phyloP scores from a whole-genome alignment of 2,113 vertebrate species.

The Caranx ignobilis region DNA sequence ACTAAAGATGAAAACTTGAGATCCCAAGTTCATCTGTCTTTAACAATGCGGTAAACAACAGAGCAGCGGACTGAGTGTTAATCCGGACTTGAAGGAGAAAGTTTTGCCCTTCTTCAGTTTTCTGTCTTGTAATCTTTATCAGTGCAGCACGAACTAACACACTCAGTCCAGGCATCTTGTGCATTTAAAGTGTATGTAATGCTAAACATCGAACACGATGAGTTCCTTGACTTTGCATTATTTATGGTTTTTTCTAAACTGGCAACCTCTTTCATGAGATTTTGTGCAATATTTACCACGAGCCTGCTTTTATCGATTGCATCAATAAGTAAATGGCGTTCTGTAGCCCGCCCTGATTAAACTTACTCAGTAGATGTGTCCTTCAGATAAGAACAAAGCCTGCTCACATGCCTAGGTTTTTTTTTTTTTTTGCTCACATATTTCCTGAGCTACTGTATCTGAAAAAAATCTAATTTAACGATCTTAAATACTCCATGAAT shows the following conservation, averaged over 20 bases:
- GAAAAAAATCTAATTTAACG: conserved; percentile 26
- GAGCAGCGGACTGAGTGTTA: conserved; percentile 37
- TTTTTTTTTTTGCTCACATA: conserved; percentile 10
- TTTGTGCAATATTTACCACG: conserved; percentile 77
- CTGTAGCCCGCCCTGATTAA: conserved; percentile 41
- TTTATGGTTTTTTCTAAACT: conserved; percentile 67
- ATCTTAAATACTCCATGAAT: conserved; percentile 45
- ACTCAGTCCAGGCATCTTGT: conserved; percentile 45
- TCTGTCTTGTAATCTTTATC: conserved; percentile 61
- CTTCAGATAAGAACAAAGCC: conserved; percentile 54
- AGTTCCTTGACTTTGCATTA: conserved; percentile 40
- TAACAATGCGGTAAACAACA: conserved; percentile 54
- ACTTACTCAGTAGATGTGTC: conserved; percentile 25
- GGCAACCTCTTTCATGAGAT: conserved; percentile 67
- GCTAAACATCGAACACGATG: conserved; percentile 13
- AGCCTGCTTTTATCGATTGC: conserved; percentile 68
- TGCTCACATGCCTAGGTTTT: conserved; percentile 13
- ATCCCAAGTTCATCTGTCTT: conserved; percentile 50
- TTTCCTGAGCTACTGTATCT: conserved; percentile 9
- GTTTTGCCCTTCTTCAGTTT: conserved; percentile 47
- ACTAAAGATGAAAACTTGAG: conserved; percentile 53
- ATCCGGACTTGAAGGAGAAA: conserved; percentile 40
- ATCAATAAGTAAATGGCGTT: conserved; percentile 58
- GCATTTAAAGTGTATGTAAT: conserved; percentile 72
- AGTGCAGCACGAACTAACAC: conserved; percentile 49